Evolutionary conservation across 2,888 invertebrate genomes (phyloP), one percentile per base, ranked within the genome.

Genomic region (Lamproptera curius): DNA sequence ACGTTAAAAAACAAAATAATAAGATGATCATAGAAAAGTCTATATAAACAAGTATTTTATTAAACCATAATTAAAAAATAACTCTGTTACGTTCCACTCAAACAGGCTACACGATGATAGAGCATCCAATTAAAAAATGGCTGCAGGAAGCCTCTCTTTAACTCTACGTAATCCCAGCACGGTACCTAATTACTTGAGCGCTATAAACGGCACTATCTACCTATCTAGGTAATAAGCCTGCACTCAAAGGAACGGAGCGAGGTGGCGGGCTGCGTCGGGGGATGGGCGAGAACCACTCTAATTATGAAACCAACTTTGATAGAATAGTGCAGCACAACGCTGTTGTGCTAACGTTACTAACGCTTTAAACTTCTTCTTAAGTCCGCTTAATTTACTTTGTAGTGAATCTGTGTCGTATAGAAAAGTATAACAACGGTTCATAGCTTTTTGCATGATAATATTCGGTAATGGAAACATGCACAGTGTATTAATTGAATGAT

Each of bases 231-330:
- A 83, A 80, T 79, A 76, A 76, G 75, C 63, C 61, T 11, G 64
- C 54, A 65, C 69, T 71, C 70, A 70, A 67, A 70, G 74, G 67
- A 67, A 65, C 57, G 61, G 57, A 60, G 40, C 50, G 53, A 57
- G 57, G 57, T 56, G 57, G 39, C 51, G 23, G 35, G 51, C 42
- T 44, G 50, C 26, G 47, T 46, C 53, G 49, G 51, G 61, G 58
- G 59, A 55, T 51, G 58, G 54, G 70, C 67, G 71, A 69, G 73
- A 76, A 76, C 76, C 77, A 77, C 76, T 80, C 75, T 82, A 84
- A 85, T 85, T 84, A 85, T 83, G 82, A 82, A 83, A 80, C 81
- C 38, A 83, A 85, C 80, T 84, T 84, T 79, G 85, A 76, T 70
- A 70, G 73, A 20, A 31, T 37, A 38, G 37, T 38, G 76, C 70